Evolutionary conservation across 2,113 vertebrate genomes (phyloP), one percentile per base, ranked within the genome.

Genomic region (Lampris megalopsis): DNA sequence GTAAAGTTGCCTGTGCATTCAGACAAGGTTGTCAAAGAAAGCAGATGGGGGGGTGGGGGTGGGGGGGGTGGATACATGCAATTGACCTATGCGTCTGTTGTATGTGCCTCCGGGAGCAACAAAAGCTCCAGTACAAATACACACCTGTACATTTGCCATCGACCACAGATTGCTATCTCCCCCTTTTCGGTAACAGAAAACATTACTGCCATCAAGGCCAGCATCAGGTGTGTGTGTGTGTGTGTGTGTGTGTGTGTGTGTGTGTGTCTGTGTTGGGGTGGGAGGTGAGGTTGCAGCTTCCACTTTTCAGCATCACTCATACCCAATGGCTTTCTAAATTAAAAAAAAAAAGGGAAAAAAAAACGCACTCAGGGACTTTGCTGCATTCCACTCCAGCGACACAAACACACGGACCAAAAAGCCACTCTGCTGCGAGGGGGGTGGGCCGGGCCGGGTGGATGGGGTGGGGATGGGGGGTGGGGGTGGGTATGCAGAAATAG

Each of bases 361-460:
- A 91, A 88, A 90, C 77, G 91, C 91, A 93, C 85, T 92, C 90
- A 93, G 90, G 90, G 90, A 90, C 87, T 87, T 87, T 91, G 85
- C 83, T 70, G 84, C 89, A 90, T 92, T 92, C 87, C 90, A 93
- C 91, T 93, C 91, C 87, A 92, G 77, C 86, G 84, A 77, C 85
- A 89, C 86, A 88, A 91, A 91, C 90, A 91, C 83, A 87, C 71
- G 61, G 83, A 85, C 57, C 82, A 90, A 88, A 91, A 93, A 93
- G 87, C 86, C 85, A 89, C 92, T 93, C 88, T 86, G 84, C 66
- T 85, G 79, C 75, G 73, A 84, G 75, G 68, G 72, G 81, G 50
- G 71, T 24, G 24, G 24, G 24, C 24, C 6, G 24, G 24, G 24
- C 24, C 6, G 43, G 48, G 24, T 24, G 45, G 69, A 62, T 66